Base-by-base conservation (phyloP, 2,797 vertebrate genomes). In the Rhinella marina region DNA sequence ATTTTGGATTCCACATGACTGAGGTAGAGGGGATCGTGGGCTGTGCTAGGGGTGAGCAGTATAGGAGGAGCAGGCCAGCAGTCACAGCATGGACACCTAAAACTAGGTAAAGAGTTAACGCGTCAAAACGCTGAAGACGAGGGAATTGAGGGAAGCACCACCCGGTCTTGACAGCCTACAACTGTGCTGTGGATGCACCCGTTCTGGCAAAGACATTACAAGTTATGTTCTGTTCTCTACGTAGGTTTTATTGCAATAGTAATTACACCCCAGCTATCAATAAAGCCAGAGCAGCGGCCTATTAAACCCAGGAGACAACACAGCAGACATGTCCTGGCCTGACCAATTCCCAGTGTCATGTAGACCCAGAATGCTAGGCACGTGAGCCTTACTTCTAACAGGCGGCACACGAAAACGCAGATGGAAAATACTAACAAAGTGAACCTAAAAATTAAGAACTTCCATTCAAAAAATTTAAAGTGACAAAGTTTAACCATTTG, bases 121-220 rank as follows among this genome's bases (percentile, higher is more conserved):
- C 76, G 86, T 64, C 80, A 87, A 82, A 75, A n/a, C 1, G 48
- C 81, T 56, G 23, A 76, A 29, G 52, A 86, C 70, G 57, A 87
- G n/a, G 68, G 48, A 82, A 82, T 82, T 75, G 64, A n/a, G 23
- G 25, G 32, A 48, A 81, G 59, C 48, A 54, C 80, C 19, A 29
- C 68, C 14, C 48, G 72, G 48, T 32, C 57, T n/a, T 14, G 79
- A 82, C 23, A 25, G 59, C 80, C 77, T 21, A 13, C 68, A 76
- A 41, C 79, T 56, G 78, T 14, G 27, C 62, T 50, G 16, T 79
- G 11, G 57, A 48, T 12, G 56, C 72, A 66, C 70, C 52, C 25
- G 19, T 70, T 86, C 61, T 86, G 84, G 84, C n/a, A 78, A 25
- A 56, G n/a, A 77, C 7, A 29, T 3, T 17, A 29, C 32, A 29